These are phyloP conservation scores for Leucophenga varia DNA, from an alignment of 1,140 invertebrate species.

Conservation along the genomic window DNA sequence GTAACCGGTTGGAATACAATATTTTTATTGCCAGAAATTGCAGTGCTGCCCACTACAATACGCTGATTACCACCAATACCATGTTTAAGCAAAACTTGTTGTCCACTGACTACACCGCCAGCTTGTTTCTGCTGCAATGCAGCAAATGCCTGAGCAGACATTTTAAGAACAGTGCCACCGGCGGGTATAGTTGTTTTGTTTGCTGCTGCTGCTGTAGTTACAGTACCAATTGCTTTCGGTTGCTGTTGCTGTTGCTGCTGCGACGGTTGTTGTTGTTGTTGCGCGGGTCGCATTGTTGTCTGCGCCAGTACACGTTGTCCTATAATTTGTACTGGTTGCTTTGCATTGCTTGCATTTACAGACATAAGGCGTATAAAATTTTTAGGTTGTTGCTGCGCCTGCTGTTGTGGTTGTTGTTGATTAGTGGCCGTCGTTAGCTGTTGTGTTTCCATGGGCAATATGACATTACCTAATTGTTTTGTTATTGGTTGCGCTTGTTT, in stretches of 20 bases:
- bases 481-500: background rate
- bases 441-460: background rate
- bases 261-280: background rate
- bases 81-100: slow-evolving; percentile 16
- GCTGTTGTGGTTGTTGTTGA: slow-evolving; percentile 8
- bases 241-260: slow-evolving; percentile 5
- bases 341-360: slow-evolving; percentile 10
- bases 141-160: slow-evolving; percentile 48
- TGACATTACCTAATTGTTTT: too few relatives aligned
- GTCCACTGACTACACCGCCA: slow-evolving; percentile 19
- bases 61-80: slow-evolving; percentile 27
- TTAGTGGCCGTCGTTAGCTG: slow-evolving; percentile 13
- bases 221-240: slow-evolving; percentile 38
- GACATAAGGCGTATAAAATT: slow-evolving; percentile 42
- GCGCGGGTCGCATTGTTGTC: slow-evolving; percentile 32
- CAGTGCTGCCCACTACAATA: slow-evolving; percentile 46
- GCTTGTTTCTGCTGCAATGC: slow-evolving; percentile 43
- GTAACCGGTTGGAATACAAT: slow-evolving; percentile 40
- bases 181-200: slow-evolving; percentile 4
- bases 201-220: slow-evolving; percentile 25
- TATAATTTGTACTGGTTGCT: slow-evolving; percentile 35
- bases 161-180: slow-evolving; percentile 39
- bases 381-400: slow-evolving; percentile 15
- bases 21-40: slow-evolving; percentile 46
- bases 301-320: slow-evolving; percentile 40